Evolutionary conservation across 2,113 vertebrate species (phyloP), one percentile per base, ranked within the genome.

Genomic region (Bos javanicus): DNA sequence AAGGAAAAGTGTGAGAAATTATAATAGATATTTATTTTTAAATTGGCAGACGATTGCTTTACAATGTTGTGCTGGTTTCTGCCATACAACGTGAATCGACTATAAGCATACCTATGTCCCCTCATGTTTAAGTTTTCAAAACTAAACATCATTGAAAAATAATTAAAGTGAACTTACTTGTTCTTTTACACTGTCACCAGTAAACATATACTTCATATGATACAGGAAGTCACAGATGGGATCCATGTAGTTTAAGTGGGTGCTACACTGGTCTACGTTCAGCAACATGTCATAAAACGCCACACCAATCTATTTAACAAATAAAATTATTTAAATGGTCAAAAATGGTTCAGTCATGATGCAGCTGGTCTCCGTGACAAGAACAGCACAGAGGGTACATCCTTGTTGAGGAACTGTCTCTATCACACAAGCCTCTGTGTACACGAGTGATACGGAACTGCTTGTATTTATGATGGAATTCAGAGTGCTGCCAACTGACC

Each of bases 181-280:
- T 71, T 99, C 99, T 98, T 99, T 99, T 95, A 99, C 99, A 1
- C 99, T 99, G 99, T 99, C 99, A 46, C 99, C 99, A 21, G 99
- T 99, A 98, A 99, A 99, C 99, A 99, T 99, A 50, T 99, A 99
- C 86, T 99, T 99, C 98, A 99, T 99, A 94, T 99, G 99, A 97
- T 99, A 99, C 3, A 99, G 99, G 98, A 99, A 99, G 98, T 99
- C 99, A 98, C 99, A 99, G 98, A 99, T 99, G 23, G 99, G 99
- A 98, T 99, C 99, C 99, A 99, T 99, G 98, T 99, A 99, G 98
- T 99, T 99, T 96, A 99, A 99, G 80, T 99, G 99, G 2, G 99
- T 97, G 83, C 99, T 99, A 98, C 99, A 99, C 57, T 99, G 99
- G 98, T 99, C 99, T 43, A 99, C 99, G 1, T 99, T 99, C 98